Conservation (phyloP, 2,113 vertebrate species). For the Mohoua ochrocephala region DNA sequence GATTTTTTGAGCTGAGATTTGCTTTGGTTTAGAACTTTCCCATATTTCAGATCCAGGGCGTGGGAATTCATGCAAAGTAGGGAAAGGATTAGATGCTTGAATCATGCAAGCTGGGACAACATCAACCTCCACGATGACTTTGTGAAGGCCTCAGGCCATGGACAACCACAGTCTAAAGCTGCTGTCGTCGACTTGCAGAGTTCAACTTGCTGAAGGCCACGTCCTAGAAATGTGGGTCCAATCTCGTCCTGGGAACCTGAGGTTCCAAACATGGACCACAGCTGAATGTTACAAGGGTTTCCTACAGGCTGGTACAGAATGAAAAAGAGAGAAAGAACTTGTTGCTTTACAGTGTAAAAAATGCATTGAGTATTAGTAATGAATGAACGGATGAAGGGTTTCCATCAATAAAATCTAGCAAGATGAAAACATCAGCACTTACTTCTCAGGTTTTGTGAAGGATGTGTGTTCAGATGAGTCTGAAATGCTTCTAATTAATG, state of each 20-base stretch:
- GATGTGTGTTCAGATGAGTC: constrained; percentile 13
- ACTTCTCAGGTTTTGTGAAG: constrained; percentile 13
- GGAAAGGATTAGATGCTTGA: not conserved
- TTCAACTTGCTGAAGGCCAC: not conserved
- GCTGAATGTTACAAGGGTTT: not conserved
- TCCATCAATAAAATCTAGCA: not conserved
- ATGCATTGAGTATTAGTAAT: not conserved
- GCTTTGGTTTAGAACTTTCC: not conserved
- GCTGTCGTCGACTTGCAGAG: not conserved
- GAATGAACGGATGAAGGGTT: not conserved
- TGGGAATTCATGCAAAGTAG: not conserved
- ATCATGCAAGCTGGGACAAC: not conserved
- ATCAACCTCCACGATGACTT: not conserved
- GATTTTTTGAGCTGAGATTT: not conserved
- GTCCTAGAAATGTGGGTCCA: not conserved
- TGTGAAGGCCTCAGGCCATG: not conserved
- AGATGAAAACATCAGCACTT: not conserved
- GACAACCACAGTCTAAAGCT: not conserved
- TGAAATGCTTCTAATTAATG: constrained; percentile 67
- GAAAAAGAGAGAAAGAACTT: not conserved
- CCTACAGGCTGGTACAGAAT: not conserved
- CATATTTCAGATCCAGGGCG: not conserved
- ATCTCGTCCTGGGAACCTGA: not conserved
- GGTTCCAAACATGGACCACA: not conserved
- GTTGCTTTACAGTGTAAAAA: not conserved